Base-by-base conservation (phyloP, 2,888 invertebrate genomes). In the Aphidius colemani region DNA sequence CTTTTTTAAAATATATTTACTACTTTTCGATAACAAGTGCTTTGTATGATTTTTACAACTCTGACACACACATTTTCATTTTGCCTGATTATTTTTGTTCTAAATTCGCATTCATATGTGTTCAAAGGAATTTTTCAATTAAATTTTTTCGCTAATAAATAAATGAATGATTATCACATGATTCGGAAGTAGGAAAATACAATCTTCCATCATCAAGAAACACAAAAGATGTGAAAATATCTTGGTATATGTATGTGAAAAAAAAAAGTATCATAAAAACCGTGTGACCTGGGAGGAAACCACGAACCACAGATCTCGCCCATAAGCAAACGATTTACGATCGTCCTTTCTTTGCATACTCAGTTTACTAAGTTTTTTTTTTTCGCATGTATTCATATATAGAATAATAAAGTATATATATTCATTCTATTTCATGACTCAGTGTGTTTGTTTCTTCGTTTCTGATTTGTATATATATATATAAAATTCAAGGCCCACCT, bases 301-400 rank as follows among this genome's bases (percentile, higher is more conserved):
- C 77, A 70, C 78, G 74, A 70, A 75, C 74, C 75, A 66, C 70
- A 70, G 58, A 59, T 66, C 66, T 66, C 64, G 64, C 73, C 73
- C 75, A 76, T 77, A 75, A 76, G 74, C 67, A 67, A 66, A 66
- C 74, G 74, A 78, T 79, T 79, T 78, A 78, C 72, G 77, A 71
- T 61, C 71, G 63, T 69, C 69, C 53, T 65, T 63, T 66, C 64
- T 64, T 66, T 67, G 30, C 30, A 30, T 30, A 30, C 30, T 30
- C 30, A 30, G 30, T 30, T 30, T 30, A 30, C 30, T 30, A 30
- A 30, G 30, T 13, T 46, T 66, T 66, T 67, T 65, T 69, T 67
- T 64, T 67, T 68, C 67, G 61, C 62, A 66, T 67, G 64, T 61
- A 59, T 48, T 50, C 49, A 65, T 63, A 66, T 60, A 63, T 61